These are phyloP conservation scores for Lichenostomus cassidix DNA, from an alignment of 2,113 vertebrate genomes.

Conservation along the genomic window DNA sequence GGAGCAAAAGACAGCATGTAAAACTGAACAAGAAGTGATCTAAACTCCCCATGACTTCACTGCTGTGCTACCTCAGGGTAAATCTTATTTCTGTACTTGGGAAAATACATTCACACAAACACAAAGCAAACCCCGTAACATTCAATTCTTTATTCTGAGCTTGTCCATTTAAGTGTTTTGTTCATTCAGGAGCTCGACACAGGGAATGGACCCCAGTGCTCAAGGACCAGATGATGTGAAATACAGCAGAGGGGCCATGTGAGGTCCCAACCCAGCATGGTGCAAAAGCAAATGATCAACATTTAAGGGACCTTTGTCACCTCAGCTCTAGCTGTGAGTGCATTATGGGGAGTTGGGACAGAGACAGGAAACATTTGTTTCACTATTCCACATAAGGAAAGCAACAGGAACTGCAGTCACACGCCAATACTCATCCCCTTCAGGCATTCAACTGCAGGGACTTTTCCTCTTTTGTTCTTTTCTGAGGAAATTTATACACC, in stretches of 20 bases:
- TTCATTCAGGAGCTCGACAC: neutral
- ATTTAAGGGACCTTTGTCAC: neutral
- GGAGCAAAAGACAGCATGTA: neutral
- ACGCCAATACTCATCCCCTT: neutral
- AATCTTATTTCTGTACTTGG: neutral
- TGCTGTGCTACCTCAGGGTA: neutral
- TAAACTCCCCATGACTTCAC: constrained; percentile 15
- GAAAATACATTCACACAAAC: neutral
- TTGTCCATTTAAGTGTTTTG: too few species aligned
- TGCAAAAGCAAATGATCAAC: neutral
- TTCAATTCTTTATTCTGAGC: neutral
- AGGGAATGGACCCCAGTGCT: neutral
- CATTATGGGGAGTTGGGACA: neutral
- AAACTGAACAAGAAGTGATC: constrained; percentile 1
- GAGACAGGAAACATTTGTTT: neutral
- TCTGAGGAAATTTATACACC: neutral
- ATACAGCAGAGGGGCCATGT: neutral
- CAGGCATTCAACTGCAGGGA: neutral
- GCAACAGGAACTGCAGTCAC: neutral
- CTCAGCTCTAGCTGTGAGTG: neutral
- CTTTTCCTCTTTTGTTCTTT: neutral
- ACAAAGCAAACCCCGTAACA: neutral
- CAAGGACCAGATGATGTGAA: neutral
- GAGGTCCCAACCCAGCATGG: neutral
- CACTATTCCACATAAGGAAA: neutral